Base-by-base conservation (phyloP, 2,113 vertebrate species). In the Takifugu flavidus region DNA sequence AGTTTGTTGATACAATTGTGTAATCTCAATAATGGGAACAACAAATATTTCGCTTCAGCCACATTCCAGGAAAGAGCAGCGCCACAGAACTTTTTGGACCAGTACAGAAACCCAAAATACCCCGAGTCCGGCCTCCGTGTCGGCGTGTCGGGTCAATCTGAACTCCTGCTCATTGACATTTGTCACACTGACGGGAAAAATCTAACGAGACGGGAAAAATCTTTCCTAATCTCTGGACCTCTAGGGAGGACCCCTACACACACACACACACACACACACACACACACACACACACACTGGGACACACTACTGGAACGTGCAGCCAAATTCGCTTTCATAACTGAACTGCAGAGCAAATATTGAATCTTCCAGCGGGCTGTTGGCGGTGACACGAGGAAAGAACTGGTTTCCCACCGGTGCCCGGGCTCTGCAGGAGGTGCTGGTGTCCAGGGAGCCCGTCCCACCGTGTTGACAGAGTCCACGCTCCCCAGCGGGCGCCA, bases 301-400 rank as follows among this genome's bases (percentile, higher is more conserved):
- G 12, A 15, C 13, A 6, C 20, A 28, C 58, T 69, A 12, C 2
- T 2, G 53, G 13, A 1, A 39, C 34, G 34, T 39, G 43, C 28
- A 39, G 65, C 65, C 65, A 75, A 62, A 62, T 51, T 59, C 52
- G 58, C 46, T 77, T 72, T 74, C 62, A 55, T 39, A 59, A 63
- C 55, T 70, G 55, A 70, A 78, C 44, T 60, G 62, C 25, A 80
- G 69, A 79, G 82, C 55, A 86, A 90, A 90, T 91, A 89, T 90
- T 87, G 70, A 69, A 70, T 73, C 87, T 88, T 86, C 82, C 76
- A 58, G 60, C 4, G n/a, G 68, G 70, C 58, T 43, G 53, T 27
- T 1, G 4, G 43, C 20, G 46, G 27, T 25, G 51, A 43, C 53
- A 39, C 65, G 56, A 43, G 58, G 42, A 39, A 39, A 39, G 34